Percentiles rank a stretch among this genome's conserved stretches.
Evolutionary conservation across 2,888 invertebrate genomes (phyloP).

Genomic region (Onchidella celtica): DNA sequence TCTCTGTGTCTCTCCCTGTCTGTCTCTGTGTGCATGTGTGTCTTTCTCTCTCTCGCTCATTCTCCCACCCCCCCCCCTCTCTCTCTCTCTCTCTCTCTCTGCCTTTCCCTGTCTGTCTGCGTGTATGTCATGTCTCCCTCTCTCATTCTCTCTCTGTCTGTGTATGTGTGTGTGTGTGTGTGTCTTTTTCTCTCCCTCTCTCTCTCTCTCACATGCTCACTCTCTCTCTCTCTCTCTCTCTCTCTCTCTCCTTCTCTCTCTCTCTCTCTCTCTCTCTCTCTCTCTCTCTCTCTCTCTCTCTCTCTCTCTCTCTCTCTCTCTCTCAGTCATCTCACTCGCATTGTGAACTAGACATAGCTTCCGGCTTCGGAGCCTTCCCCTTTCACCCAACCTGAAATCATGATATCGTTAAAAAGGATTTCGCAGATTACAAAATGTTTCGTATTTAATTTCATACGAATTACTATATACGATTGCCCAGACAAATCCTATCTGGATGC

Average conservation of each 20-base stretch:
- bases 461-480: no score
- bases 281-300: background rate
- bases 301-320: no score
- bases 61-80: background rate
- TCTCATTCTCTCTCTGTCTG: background rate
- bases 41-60: background rate
- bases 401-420: no score
- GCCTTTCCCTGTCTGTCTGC: conserved; percentile 13
- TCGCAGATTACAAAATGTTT: no score
- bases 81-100: conserved; percentile 21
- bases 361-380: no score
- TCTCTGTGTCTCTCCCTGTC: conserved; percentile 12
- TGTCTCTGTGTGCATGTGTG: conserved; percentile 6
- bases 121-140: background rate
- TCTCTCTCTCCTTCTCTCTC: conserved; percentile 2
- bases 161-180: background rate
- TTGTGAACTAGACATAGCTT: no score
- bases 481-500: no score
- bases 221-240: background rate
- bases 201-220: no score
- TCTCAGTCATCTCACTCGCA: no score
- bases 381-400: no score
- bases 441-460: no score
- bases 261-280: background rate
- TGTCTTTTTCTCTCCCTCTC: no score